phyloP scores from a whole-genome alignment of 2,888 invertebrate genomes.

The Eucriotettix oculatus region DNA sequence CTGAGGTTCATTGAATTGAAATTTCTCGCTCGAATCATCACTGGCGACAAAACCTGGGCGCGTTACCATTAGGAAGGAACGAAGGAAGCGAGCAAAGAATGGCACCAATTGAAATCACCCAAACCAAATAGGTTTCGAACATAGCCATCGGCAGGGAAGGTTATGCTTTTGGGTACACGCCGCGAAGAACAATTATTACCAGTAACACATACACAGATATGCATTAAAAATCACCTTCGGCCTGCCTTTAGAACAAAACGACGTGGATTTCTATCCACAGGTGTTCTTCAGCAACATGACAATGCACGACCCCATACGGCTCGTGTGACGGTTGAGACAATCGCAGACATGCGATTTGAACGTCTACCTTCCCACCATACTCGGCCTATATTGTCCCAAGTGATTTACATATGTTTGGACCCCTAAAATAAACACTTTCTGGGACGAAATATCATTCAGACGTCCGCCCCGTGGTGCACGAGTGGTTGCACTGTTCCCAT shows the following conservation, averaged over 20 bases:
- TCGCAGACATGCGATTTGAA: no score
- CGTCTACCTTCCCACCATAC: no score
- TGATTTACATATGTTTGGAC: no score
- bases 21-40: background rate
- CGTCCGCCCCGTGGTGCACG: no score
- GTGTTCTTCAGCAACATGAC: background rate
- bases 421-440: no score
- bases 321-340: no score
- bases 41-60: background rate
- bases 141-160: constrained; percentile 2
- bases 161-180: background rate
- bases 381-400: no score
- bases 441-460: no score
- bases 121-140: constrained; percentile 3
- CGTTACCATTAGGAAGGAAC: background rate
- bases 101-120: background rate
- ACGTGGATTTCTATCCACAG: background rate
- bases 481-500: no score
- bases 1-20: background rate
- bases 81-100: constrained; percentile 1
- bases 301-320: no score
- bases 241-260: background rate
- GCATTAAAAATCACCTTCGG: no score
- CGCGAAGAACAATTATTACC: background rate
- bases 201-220: background rate